Base-by-base conservation (phyloP, 2,113 vertebrate genomes). In the Melierax canorus region DNA sequence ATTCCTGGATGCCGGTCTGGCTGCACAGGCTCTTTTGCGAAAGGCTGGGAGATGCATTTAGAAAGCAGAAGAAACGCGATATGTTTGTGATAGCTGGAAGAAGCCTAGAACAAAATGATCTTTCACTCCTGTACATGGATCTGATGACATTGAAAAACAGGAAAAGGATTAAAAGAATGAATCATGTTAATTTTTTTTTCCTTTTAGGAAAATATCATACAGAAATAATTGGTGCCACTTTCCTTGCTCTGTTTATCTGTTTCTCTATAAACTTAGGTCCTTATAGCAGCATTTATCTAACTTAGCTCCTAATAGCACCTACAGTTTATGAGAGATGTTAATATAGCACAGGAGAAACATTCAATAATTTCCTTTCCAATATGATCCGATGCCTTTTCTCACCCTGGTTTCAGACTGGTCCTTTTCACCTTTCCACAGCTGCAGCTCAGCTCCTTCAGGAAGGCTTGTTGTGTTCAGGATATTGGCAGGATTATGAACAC, bases 231-330 rank as follows among this genome's bases (percentile, higher is more conserved):
- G 19, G 26, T 3, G 58, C 22, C 3, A 2, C 26, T 36, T 20
- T 12, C 58, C 32, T 16, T 8, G 12, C 46, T 62, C 46, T 15
- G 18, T 19, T 53, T 29, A 32, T 16, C 22, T 27, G 13, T 15
- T 53, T n/a, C 24, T 17, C 17, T 27, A 13, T 24, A 26, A 43
- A 63, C 32, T 45, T 15, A 32, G 12, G 8, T 36, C 34, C 48
- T 36, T 12, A 1, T 6, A 30, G 12, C 14, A 4, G 29, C 2
- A 0, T 17, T 48, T 34, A 5, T 59, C 43, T 27, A 20, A 22
- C 7, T 39, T 12, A 10, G 13, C 29, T 16, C 53, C n/a, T 21
- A 9, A 2, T 12, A 32, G 27, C 15, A 20, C 63, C 41, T 15
- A 3, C 21, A 3, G 17, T 26, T 38, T 21, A 5, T 22, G n/a